Base-by-base conservation (phyloP, 2,113 vertebrate genomes). In the Aspidoscelis tigris region DNA sequence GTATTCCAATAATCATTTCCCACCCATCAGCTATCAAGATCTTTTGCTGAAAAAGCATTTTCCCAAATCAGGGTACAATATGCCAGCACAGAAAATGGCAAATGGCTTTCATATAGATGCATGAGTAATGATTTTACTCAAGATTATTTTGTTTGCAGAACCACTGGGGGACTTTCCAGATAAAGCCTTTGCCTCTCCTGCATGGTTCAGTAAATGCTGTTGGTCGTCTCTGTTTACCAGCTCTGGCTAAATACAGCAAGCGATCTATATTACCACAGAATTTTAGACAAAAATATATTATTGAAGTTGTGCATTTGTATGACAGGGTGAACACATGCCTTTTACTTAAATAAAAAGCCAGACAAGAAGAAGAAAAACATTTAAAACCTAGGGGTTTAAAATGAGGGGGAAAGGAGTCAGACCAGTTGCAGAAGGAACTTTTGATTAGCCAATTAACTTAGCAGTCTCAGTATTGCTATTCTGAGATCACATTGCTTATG, bases 1-100 rank as follows among this genome's bases (percentile, higher is more conserved):
- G 21, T 88, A 44, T 86, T 86, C 68, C 79, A 90, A 76, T 81
- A 90, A 66, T 66, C 66, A 58, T 26, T 90, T 88, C 50, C 83
- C 65, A 88, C 79, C 84, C 83, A 43, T 90, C 77, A 80, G 47
- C 61, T 71, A 14, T 55, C 87, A 82, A 86, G 55, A 86, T 76
- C 44, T 61, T 53, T 83, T 86, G 65, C 81, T 92, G 1, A 1
- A 82, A 58, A 53, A 81, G 72, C 14, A 14, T 91, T 86, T 80
- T 86, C 26, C 82, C 90, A 88, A 84, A 88, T 64, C 5, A 0
- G 87, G 78, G 82, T 71, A 44, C 1, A 43, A 43, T 33, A 78
- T 86, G 83, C 75, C 76, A 89, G 69, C 7, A 61, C 83, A 79
- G 74, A 47, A 2, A 47, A 44, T 83, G 16, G 7, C 66, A 90